phyloP scores from a whole-genome alignment of 2,797 vertebrate species.

The Rallus crepitans region DNA sequence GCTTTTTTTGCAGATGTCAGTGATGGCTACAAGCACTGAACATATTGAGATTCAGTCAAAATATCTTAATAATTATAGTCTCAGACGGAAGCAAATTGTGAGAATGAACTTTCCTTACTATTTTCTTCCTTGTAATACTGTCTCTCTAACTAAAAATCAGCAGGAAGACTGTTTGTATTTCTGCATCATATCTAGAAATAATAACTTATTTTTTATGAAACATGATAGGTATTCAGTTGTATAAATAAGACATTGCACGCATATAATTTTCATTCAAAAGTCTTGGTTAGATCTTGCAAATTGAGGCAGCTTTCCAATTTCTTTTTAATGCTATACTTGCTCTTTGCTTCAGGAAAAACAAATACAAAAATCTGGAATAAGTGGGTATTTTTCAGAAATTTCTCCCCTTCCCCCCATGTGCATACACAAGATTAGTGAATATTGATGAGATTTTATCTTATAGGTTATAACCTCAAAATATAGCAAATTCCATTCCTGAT shows the following conservation, averaged over 20 bases:
- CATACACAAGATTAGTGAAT: neutral
- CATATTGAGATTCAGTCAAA: neutral
- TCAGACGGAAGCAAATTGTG: neutral
- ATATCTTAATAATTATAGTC: neutral
- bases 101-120: neutral
- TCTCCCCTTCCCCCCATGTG: fast-evolving
- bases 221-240: neutral
- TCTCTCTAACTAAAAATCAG: neutral
- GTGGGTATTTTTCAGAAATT: neutral
- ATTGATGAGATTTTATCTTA: neutral
- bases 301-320: neutral
- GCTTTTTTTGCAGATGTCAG: neutral
- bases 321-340: neutral
- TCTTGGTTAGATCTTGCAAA: neutral
- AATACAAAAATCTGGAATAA: neutral
- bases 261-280: neutral
- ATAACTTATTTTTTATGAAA: neutral
- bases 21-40: neutral
- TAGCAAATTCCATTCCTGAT: neutral
- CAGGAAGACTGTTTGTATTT: neutral
- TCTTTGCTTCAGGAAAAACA: neutral
- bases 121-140: neutral
- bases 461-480: neutral
- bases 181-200: neutral
- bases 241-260: neutral